Evolutionary conservation across 2,888 invertebrate species (phyloP).

Genomic region (Dendrolimus houi): DNA sequence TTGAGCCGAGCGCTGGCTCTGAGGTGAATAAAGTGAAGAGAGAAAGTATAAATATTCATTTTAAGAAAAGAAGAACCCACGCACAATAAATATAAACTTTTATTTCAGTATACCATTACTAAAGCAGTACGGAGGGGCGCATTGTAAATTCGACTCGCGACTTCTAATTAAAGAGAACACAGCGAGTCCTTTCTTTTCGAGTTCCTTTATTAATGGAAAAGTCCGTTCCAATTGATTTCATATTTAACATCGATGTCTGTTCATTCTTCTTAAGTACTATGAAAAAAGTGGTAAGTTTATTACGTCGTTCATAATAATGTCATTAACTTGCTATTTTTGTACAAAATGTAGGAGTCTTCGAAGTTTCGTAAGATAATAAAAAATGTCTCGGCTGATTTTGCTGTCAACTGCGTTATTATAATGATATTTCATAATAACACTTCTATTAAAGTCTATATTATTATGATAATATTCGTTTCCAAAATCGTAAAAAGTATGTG

Average conservation of each 20-base stretch:
- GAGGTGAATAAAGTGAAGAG: constrained; percentile 59
- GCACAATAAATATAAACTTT: constrained; percentile 73
- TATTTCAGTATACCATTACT: constrained; percentile 63
- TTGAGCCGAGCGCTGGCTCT: constrained; percentile 37
- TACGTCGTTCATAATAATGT: no score
- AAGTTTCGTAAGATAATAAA: no score
- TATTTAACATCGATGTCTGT: constrained; percentile 44
- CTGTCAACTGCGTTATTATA: no score
- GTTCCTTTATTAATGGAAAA: constrained; percentile 64
- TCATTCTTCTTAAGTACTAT: constrained; percentile 8
- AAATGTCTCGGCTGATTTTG: no score
- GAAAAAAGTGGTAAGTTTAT: no score
- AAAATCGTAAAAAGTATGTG: no score
- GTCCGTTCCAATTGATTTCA: constrained; percentile 62
- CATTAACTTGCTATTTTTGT: no score
- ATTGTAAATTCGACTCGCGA: constrained; percentile 71
- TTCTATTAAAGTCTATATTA: no score
- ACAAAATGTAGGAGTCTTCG: no score
- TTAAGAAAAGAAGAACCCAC: constrained; percentile 44
- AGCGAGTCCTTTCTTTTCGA: constrained; percentile 42
- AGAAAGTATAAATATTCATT: constrained; percentile 71
- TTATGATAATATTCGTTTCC: no score
- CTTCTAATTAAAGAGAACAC: constrained; percentile 69
- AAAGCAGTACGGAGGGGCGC: constrained; percentile 40
- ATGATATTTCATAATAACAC: no score